Percentiles rank a stretch among this genome's conserved stretches.
phyloP scores from a whole-genome alignment of 2,113 vertebrate species.

The Cavia aperea region DNA sequence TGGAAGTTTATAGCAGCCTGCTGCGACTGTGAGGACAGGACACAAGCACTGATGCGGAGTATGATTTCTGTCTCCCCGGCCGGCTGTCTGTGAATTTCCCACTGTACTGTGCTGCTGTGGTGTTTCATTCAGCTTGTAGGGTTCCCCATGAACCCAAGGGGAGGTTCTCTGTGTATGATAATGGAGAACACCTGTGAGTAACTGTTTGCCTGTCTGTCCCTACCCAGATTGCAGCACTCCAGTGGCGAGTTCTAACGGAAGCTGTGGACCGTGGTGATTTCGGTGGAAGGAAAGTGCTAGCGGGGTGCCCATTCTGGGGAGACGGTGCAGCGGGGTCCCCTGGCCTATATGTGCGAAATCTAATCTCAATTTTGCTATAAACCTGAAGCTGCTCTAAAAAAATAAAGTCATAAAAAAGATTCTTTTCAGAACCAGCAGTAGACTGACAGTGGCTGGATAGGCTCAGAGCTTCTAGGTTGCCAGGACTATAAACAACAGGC shows the following conservation, averaged over 20 bases:
- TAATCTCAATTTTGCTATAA: neutral
- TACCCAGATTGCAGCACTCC: neutral
- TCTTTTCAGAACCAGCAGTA: neutral
- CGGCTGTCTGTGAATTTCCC: too few species aligned
- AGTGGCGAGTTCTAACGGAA: neutral
- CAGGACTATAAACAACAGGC: neutral
- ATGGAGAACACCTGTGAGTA: too few species aligned
- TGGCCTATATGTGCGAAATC: neutral
- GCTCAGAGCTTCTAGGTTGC: neutral
- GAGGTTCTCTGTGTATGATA: neutral
- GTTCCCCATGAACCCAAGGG: neutral
- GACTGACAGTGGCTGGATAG: neutral
- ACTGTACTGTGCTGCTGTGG: accelerated
- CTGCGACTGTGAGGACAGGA: too few species aligned
- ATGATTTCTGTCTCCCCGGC: neutral
- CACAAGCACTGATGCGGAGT: accelerated
- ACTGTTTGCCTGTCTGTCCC: neutral
- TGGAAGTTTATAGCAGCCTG: neutral
- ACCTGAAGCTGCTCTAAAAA: neutral
- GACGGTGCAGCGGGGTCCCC: neutral
- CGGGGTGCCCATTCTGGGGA: too few species aligned
- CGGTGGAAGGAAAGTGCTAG: too few species aligned
- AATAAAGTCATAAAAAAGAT: neutral
- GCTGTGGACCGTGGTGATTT: neutral
- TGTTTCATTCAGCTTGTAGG: neutral